Base-by-base conservation (phyloP, 2,797 vertebrate species). In the Peromyscus attwateri region DNA sequence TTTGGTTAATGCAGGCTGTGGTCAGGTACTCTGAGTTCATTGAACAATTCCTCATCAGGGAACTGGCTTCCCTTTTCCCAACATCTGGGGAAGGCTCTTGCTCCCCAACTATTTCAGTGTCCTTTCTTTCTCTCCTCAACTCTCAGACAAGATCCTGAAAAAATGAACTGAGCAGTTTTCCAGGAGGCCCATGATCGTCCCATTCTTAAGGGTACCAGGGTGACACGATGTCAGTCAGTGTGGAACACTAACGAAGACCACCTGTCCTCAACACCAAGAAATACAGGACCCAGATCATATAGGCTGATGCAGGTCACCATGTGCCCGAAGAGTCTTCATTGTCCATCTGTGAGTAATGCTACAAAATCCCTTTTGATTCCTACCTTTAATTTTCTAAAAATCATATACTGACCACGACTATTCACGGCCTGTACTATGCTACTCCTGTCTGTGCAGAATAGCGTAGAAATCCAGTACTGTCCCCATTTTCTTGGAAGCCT, bases 1-100 rank as follows among this genome's bases (percentile, higher is more conserved):
- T 70, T 96, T 96, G 95, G 96, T 93, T 97, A 95, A 92, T 97
- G 91, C 83, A 91, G 95, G 76, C 66, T 52, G 79, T 40, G 95
- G 89, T 46, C n/a, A 52, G 89, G 96, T 94, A 29, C 92, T 92
- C 95, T 95, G 93, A 95, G 96, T 97, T 75, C 84, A 95, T 57
- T 82, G 89, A 98, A 96, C 0, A 52, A 93, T 97, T 95, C 90
- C 93, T 92, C 25, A 0, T 52, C 57, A 21, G 82, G 37, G 96
- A 95, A 87, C 8, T 95, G 91, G 73, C 96, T 97, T 96, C 87
- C 87, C 83, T 66, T 60, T 68, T 43, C 52, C 46, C 12, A 4
- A 7, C 10, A 17, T 57, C 37, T 73, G 3, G 70, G 84, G 79
- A 52, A 60, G 71, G 80, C 71, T 29, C 34, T 52, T 12, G 12